phyloP scores from a whole-genome alignment of 1,140 invertebrate species.

The Eulimnadia texana region DNA sequence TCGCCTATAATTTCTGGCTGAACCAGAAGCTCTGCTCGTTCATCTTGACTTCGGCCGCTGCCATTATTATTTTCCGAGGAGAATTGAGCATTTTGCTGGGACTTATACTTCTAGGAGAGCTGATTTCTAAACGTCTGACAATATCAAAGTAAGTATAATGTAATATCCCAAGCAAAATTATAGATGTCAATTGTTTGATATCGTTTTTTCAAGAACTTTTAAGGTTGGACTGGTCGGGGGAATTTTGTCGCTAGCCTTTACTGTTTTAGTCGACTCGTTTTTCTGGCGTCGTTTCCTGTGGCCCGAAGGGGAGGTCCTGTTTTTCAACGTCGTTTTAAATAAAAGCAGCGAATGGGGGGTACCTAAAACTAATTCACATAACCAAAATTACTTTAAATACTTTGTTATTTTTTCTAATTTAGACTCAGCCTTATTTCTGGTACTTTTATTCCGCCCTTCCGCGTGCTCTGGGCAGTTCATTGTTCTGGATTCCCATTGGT shows the following conservation, averaged over 20 bases:
- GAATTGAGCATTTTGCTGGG: constrained; percentile 82
- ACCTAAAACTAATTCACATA: constrained; percentile 25
- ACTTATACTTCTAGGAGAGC: constrained; percentile 64
- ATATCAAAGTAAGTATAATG: constrained; percentile 30
- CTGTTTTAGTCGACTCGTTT: constrained; percentile 73
- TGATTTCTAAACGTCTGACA: constrained; percentile 39
- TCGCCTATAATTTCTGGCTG: constrained; percentile 74
- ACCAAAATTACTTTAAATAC: constrained; percentile 15
- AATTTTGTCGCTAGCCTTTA: constrained; percentile 47
- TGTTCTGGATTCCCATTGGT: constrained; percentile 69
- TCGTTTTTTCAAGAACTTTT: constrained; percentile 40
- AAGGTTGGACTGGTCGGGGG: constrained; percentile 57
- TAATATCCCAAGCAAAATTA: constrained; percentile 11
- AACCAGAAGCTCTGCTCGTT: constrained; percentile 57
- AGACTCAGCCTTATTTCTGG: constrained; percentile 93
- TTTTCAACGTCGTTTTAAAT: constrained; percentile 88
- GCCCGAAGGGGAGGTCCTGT: constrained; percentile 96
- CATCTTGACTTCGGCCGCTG: constrained; percentile 65
- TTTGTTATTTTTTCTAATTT: constrained; percentile 20
- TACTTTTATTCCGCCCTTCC: constrained; percentile 97
- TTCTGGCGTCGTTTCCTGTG: constrained; percentile 84
- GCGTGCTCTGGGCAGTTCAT: constrained; percentile 62
- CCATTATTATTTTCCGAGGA: constrained; percentile 78
- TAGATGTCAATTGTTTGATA: constrained; percentile 5
- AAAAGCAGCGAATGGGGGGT: constrained; percentile 94